Percentiles rank a stretch among this genome's conserved stretches.
Conservation (phyloP, 1,140 invertebrate species). For the Kradibia gibbosae region DNA sequence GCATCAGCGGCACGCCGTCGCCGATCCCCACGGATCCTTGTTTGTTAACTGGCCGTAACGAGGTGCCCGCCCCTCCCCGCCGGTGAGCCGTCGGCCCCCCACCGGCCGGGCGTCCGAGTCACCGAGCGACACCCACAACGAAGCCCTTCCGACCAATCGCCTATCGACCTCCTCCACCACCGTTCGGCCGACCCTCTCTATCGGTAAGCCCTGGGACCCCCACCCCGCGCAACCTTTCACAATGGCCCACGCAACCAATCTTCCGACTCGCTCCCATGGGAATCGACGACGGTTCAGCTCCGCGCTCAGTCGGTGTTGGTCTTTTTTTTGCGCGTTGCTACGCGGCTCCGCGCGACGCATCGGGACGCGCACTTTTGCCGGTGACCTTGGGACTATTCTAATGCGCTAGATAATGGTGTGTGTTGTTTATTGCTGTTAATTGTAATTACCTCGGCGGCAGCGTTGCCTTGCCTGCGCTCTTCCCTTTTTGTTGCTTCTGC, state of each 20-base stretch:
- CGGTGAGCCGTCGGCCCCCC: not conserved
- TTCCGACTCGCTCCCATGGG: not conserved
- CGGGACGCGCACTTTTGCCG: not conserved
- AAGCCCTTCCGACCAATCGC: not conserved
- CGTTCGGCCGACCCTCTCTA: not conserved
- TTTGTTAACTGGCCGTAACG: conserved; percentile 44
- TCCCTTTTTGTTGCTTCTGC: not conserved
- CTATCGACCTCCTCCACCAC: not conserved
- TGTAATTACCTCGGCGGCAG: not conserved
- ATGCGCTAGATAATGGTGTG: conserved; percentile 49
- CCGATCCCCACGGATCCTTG: conserved; percentile 7
- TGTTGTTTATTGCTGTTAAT: conserved; percentile 7
- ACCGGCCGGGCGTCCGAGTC: not conserved
- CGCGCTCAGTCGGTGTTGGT: not conserved
- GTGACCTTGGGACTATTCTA: conserved; percentile 10
- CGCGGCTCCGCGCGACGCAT: not conserved
- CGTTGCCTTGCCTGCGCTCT: not conserved
- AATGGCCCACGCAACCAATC: not conserved
- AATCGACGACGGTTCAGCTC: not conserved
- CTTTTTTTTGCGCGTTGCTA: conserved; percentile 17
- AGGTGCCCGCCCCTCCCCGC: conserved; percentile 28
- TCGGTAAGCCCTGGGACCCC: not conserved
- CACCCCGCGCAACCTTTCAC: not conserved
- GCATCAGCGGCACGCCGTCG: not conserved
- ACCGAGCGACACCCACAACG: not conserved